Conservation (phyloP, 1,140 invertebrate genomes). For the Camponotus pennsylvanicus region DNA sequence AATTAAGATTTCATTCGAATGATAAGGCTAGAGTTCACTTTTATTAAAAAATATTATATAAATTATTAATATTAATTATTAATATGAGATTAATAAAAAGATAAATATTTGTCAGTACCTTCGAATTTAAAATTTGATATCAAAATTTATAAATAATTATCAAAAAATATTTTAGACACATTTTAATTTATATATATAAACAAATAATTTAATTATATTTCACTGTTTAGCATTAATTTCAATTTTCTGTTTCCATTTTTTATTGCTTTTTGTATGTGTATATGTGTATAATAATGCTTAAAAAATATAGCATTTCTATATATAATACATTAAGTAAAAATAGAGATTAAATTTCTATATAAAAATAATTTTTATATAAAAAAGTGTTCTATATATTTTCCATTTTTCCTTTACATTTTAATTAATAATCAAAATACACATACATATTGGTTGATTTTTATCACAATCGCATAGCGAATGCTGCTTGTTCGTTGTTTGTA, state of each 20-base stretch:
- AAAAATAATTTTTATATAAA: background rate
- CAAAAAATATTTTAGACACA: background rate
- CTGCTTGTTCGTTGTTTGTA: background rate
- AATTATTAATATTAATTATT: background rate
- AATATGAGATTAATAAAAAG: background rate
- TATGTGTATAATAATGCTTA: background rate
- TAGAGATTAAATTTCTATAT: background rate
- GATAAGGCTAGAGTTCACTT: background rate
- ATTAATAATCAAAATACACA: slow-evolving; percentile 1
- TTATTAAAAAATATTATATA: background rate
- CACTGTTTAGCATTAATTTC: background rate
- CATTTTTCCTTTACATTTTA: background rate
- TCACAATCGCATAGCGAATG: background rate
- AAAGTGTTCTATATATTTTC: slow-evolving; percentile 4
- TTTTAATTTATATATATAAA: background rate
- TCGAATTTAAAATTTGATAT: background rate
- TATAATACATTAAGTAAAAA: background rate
- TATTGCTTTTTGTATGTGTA: background rate
- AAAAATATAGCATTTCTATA: background rate
- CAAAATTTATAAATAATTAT: too few relatives aligned
- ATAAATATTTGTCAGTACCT: background rate
- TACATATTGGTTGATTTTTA: background rate
- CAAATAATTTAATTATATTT: slow-evolving; percentile 13
- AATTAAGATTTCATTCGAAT: background rate
- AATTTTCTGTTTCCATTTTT: background rate